Percentiles rank a stretch among this genome's conserved stretches.
Evolutionary conservation across 2,113 vertebrate genomes (phyloP).

Genomic region (Sebastes fasciatus): DNA sequence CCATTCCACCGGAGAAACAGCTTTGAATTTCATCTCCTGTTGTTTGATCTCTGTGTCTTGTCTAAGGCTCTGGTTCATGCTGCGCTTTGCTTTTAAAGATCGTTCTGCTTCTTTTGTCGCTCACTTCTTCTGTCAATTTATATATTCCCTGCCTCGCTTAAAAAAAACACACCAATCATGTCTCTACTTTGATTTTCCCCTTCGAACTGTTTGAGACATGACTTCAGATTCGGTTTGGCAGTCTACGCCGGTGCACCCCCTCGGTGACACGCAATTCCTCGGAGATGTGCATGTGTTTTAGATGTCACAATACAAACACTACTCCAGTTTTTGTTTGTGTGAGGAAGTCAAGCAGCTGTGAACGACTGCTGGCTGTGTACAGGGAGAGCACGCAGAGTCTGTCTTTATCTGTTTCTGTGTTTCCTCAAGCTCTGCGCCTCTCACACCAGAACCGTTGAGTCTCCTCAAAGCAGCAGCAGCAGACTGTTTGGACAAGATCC

Average conservation of each 20-base stretch:
- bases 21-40: conserved; percentile 56
- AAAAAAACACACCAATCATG: background rate
- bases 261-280: background rate
- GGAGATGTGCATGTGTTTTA: conserved; percentile 16
- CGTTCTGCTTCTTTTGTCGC: conserved; percentile 20
- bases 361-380: conserved; percentile 14
- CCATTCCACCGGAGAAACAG: conserved; percentile 36
- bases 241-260: background rate
- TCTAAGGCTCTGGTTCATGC: conserved; percentile 32
- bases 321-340: conserved; percentile 13
- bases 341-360: conserved; percentile 43
- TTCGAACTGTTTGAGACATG: background rate
- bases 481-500: conserved; percentile 37
- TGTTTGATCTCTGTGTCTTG: conserved; percentile 59
- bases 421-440: conserved; percentile 26
- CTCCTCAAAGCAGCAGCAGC: conserved; percentile 6
- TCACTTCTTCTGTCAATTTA: conserved; percentile 18
- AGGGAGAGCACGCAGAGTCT: conserved; percentile 6
- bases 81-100: conserved; percentile 43
- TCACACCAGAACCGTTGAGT: conserved; percentile 4
- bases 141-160: background rate
- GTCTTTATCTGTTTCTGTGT: conserved; percentile 29
- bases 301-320: conserved; percentile 32
- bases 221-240: background rate
- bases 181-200: conserved; percentile 24